Conservation (phyloP, 1,140 invertebrate genomes). For the Pogonomyrmex barbatus region DNA sequence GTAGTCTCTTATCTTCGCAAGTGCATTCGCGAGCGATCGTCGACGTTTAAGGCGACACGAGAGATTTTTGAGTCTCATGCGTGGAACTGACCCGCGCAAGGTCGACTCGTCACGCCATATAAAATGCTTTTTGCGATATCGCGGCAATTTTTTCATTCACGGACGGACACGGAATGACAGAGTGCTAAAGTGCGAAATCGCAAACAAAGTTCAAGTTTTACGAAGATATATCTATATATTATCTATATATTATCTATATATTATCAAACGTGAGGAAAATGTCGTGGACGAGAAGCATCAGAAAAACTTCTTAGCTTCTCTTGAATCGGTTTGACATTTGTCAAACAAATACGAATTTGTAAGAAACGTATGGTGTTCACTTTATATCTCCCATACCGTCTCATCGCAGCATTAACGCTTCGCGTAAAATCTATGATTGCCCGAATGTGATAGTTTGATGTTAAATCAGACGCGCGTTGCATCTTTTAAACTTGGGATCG, state of each 20-base stretch:
- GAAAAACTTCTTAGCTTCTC: not conserved
- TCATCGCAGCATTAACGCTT: not conserved
- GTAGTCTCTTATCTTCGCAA: constrained; percentile 4
- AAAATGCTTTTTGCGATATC: constrained; percentile 16
- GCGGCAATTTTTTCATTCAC: constrained; percentile 2
- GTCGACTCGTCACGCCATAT: not conserved
- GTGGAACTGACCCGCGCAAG: constrained; percentile 48
- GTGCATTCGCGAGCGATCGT: not conserved
- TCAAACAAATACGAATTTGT: not conserved
- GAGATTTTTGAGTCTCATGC: constrained; percentile 5
- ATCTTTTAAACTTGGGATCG: not conserved
- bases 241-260: not conserved
- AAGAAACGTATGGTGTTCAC: not conserved
- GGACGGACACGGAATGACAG: not conserved
- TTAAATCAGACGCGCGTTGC: not conserved
- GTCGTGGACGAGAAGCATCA: not conserved
- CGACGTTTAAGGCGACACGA: constrained; percentile 27
- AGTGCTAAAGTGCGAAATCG: not conserved
- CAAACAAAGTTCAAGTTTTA: not conserved
- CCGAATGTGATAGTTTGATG: not conserved
- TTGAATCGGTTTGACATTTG: not conserved
- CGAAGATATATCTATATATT: not conserved
- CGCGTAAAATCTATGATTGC: not conserved
- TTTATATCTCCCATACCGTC: not conserved
- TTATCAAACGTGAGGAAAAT: not conserved